phyloP scores from a whole-genome alignment of 2,888 invertebrate species.

The Deilephila porcellus region DNA sequence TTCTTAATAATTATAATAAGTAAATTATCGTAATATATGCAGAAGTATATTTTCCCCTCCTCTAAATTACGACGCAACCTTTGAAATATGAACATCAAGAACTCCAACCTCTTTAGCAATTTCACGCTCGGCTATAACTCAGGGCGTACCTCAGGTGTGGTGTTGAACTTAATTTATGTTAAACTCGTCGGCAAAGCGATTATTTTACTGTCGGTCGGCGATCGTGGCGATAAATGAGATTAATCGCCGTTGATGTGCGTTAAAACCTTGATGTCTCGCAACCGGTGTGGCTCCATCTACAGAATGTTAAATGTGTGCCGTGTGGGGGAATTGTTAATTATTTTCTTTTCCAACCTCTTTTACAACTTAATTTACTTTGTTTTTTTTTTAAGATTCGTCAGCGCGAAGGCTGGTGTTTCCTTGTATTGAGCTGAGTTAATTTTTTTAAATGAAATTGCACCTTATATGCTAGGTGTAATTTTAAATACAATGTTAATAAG shows the following conservation, averaged over 20 bases:
- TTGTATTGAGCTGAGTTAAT: not conserved
- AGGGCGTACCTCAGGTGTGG: constrained; percentile 72
- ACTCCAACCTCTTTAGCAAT: not conserved
- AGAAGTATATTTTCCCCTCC: not conserved
- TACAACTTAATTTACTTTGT: constrained; percentile 17
- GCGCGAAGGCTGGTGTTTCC: not conserved
- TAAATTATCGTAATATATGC: too few relatives aligned
- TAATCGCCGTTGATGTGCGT: constrained; percentile 70
- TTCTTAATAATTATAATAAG: too few relatives aligned
- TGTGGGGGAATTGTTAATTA: constrained; percentile 20
- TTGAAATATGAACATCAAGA: constrained; percentile 12
- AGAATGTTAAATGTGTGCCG: constrained; percentile 12
- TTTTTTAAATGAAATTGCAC: not conserved
- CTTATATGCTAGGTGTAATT: not conserved
- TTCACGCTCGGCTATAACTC: constrained; percentile 16
- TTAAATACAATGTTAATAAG: not conserved
- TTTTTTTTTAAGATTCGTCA: not conserved
- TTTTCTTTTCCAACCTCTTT: constrained; percentile 21
- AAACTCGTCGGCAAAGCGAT: constrained; percentile 79
- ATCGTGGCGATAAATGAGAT: constrained; percentile 79
- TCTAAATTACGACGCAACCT: not conserved
- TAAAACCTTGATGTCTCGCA: constrained; percentile 71
- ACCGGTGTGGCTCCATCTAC: constrained; percentile 68
- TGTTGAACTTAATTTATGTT: constrained; percentile 84
- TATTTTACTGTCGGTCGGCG: constrained; percentile 77